Conservation (phyloP, 2,888 invertebrate genomes). For the Tenthredo amoena region DNA sequence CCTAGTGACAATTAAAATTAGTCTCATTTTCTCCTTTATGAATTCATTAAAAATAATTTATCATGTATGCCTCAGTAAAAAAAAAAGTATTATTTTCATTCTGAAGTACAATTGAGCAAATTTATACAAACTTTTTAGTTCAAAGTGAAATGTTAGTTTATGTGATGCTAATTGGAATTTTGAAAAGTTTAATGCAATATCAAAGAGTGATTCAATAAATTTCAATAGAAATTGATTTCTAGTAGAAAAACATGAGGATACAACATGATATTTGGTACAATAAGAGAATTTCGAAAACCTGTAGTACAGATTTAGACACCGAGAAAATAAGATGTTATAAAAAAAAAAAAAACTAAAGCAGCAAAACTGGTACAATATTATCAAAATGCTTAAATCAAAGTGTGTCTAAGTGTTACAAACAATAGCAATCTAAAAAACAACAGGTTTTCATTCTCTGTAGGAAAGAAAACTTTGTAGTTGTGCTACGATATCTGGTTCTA, state of each 20-base stretch:
- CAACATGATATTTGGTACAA: not conserved
- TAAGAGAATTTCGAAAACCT: not conserved
- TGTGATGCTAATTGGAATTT: not conserved
- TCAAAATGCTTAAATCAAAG: constrained; percentile 8
- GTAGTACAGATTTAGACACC: not conserved
- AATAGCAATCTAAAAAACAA: constrained; percentile 5
- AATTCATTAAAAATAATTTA: constrained; percentile 5
- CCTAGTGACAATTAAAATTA: not conserved
- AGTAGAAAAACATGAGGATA: not conserved
- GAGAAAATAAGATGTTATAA: not conserved
- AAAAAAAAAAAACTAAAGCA: not conserved
- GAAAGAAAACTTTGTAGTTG: constrained; percentile 83
- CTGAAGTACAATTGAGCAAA: constrained; percentile 15
- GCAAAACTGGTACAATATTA: constrained; percentile 1
- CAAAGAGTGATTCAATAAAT: not conserved
- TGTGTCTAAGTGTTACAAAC: constrained; percentile 11
- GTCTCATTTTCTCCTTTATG: not conserved
- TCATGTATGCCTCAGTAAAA: not conserved
- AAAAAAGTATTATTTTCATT: constrained; percentile 36
- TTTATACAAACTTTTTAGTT: constrained; percentile 20
- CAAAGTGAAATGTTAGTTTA: not conserved
- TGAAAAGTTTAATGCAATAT: not conserved
- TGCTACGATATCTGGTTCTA: constrained; percentile 81
- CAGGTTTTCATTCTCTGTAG: constrained; percentile 80
- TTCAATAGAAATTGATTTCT: not conserved